Percentiles rank a stretch among this genome's conserved stretches.
Conservation (phyloP, 2,888 invertebrate species). For the Hydrotaea diabolus region DNA sequence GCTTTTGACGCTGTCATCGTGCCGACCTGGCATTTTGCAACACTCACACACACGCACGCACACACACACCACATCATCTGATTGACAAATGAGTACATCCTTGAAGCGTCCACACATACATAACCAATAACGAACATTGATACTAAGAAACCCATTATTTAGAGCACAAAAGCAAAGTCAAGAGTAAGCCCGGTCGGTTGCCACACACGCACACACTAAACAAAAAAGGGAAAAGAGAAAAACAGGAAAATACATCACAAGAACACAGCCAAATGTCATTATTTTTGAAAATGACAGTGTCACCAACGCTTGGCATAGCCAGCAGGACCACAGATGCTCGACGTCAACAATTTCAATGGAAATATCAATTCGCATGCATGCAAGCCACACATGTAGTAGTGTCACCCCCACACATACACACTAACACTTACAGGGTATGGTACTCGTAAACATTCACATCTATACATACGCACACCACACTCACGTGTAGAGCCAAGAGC, state of each 20-base stretch:
- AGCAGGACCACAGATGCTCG: background rate
- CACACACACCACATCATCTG: too few relatives aligned
- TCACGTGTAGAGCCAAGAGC: background rate
- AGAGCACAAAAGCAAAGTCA: constrained; percentile 15
- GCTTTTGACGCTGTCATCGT: too few relatives aligned
- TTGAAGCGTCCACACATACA: background rate
- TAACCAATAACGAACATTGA: background rate
- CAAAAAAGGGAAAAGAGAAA: background rate
- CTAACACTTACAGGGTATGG: background rate
- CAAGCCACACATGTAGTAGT: background rate
- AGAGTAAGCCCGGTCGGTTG: background rate
- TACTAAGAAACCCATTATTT: constrained; percentile 13
- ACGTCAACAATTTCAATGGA: too few relatives aligned
- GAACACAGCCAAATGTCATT: constrained; percentile 18
- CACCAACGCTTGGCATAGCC: background rate
- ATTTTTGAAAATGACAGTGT: background rate
- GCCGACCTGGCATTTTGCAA: too few relatives aligned
- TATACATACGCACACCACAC: background rate
- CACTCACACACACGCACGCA: too few relatives aligned
- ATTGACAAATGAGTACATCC: background rate
- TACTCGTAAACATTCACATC: background rate
- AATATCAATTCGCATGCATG: too few relatives aligned
- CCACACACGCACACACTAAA: background rate
- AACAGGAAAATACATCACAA: background rate
- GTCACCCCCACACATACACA: background rate